phyloP scores from a whole-genome alignment of 1,140 invertebrate species.

The Hypsibius dujardini region DNA sequence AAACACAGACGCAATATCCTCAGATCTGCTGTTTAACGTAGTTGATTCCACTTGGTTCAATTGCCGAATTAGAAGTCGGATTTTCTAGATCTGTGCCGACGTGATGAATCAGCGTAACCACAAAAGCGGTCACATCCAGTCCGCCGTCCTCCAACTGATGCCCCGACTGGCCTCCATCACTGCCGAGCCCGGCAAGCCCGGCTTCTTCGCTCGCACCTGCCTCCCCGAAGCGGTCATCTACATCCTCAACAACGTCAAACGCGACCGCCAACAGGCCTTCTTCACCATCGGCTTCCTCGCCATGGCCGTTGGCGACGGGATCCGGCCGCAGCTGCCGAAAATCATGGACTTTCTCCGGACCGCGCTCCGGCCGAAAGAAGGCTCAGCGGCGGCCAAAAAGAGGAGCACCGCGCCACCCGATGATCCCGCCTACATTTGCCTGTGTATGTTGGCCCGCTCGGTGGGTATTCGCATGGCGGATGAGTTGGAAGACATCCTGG shows the following conservation, averaged over 20 bases:
- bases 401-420: conserved; percentile 48
- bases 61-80: not conserved
- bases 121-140: conserved; percentile 62
- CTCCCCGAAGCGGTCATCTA: conserved; percentile 56
- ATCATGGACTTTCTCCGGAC: conserved; percentile 71
- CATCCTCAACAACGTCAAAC: conserved; percentile 51
- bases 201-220: conserved; percentile 42
- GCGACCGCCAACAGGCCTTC: conserved; percentile 56
- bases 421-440: conserved; percentile 76
- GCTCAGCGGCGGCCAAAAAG: conserved; percentile 30
- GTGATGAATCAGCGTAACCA: conserved; percentile 57
- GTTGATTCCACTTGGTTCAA: too few species aligned
- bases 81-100: conserved; percentile 34
- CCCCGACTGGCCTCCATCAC: conserved; percentile 87
- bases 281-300: conserved; percentile 73
- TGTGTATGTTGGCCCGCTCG: conserved; percentile 64
- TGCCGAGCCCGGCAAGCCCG: conserved; percentile 35
- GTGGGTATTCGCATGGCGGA: conserved; percentile 2
- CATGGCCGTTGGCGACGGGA: conserved; percentile 65
- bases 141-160: conserved; percentile 63
- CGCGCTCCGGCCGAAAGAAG: conserved; percentile 53
- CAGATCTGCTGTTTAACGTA: too few species aligned
- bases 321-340: conserved; percentile 55
- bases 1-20: too few species aligned
- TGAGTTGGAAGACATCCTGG: conserved; percentile 15